A percentile compares a stretch with the other conserved stretches of the same genome.
These are phyloP conservation scores for Leistus spinibarbis DNA, from an alignment of 2,888 invertebrate genomes.

Conservation along the genomic window DNA sequence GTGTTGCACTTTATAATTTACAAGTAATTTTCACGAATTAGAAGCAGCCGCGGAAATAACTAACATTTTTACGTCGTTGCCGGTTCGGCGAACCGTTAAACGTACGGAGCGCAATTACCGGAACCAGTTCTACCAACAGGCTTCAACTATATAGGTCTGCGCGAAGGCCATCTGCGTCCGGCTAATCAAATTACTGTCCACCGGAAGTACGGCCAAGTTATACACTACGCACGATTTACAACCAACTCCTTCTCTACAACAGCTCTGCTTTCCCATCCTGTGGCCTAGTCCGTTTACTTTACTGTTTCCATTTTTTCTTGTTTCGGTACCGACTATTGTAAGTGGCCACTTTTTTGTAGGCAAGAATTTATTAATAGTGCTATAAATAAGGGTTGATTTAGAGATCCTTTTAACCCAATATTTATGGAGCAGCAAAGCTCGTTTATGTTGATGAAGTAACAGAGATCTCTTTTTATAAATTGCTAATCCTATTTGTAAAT, in stretches of 20 bases:
- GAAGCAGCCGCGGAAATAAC: conserved; percentile 25
- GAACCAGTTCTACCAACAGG: conserved; percentile 9
- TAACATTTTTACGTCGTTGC: conserved; percentile 36
- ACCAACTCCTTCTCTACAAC: neutral
- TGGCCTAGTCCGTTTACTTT: neutral
- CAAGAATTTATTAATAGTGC: neutral
- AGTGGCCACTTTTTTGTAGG: neutral
- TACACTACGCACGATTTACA: conserved; percentile 37
- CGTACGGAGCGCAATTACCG: conserved; percentile 25
- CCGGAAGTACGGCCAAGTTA: conserved; percentile 23
- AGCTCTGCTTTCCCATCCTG: neutral
- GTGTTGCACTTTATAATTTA: conserved; percentile 28
- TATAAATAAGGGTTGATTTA: neutral
- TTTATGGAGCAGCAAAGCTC: neutral
- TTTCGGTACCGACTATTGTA: neutral
- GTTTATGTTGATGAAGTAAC: no score
- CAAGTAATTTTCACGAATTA: conserved; percentile 32
- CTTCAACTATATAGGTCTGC: neutral
- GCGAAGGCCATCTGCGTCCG: conserved; percentile 35
- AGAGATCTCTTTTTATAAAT: neutral
- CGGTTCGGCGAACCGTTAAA: conserved; percentile 29
- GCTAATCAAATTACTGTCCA: conserved; percentile 38
- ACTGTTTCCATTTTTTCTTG: neutral
- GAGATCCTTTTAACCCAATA: neutral
- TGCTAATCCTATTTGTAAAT: no score